Evolutionary conservation across 1,140 invertebrate genomes (phyloP).

Genomic region (Trichonephila clavata): DNA sequence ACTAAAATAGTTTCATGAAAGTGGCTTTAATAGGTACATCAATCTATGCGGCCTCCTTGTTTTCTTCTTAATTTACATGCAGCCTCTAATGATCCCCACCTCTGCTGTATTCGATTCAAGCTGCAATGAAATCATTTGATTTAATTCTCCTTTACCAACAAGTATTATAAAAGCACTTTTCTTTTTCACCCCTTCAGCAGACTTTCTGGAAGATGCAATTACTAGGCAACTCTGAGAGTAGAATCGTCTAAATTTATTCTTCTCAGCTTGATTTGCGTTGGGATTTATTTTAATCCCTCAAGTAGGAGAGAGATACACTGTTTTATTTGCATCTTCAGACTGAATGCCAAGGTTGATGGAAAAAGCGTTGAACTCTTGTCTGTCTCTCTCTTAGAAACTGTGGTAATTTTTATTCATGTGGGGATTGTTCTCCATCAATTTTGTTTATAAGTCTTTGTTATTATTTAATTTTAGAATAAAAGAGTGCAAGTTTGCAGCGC

Average conservation of each 20-base stretch:
- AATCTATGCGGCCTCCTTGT: too few relatives aligned
- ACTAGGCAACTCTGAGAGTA: not conserved
- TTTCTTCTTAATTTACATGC: too few relatives aligned
- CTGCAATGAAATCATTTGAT: too few relatives aligned
- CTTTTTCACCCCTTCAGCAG: not conserved
- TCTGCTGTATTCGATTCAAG: too few relatives aligned
- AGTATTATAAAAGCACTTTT: too few relatives aligned
- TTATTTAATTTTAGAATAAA: too few relatives aligned
- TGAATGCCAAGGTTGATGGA: constrained; percentile 57
- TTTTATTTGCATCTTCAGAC: constrained; percentile 1
- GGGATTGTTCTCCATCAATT: not conserved
- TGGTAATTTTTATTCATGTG: not conserved
- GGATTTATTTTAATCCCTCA: constrained; percentile 59
- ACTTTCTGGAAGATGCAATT: not conserved
- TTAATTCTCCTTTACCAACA: too few relatives aligned
- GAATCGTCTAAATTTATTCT: constrained; percentile 29
- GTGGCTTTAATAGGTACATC: too few relatives aligned
- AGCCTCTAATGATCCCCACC: too few relatives aligned
- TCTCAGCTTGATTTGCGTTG: constrained; percentile 21
- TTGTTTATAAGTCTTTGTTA: too few relatives aligned
- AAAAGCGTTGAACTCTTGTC: constrained; percentile 26
- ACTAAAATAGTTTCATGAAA: too few relatives aligned
- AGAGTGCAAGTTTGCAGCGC: too few relatives aligned
- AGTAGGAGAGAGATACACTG: not conserved
- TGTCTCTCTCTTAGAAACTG: not conserved